Evolutionary conservation across 2,797 vertebrate species (phyloP).

Genomic region (Leuciscus waleckii): DNA sequence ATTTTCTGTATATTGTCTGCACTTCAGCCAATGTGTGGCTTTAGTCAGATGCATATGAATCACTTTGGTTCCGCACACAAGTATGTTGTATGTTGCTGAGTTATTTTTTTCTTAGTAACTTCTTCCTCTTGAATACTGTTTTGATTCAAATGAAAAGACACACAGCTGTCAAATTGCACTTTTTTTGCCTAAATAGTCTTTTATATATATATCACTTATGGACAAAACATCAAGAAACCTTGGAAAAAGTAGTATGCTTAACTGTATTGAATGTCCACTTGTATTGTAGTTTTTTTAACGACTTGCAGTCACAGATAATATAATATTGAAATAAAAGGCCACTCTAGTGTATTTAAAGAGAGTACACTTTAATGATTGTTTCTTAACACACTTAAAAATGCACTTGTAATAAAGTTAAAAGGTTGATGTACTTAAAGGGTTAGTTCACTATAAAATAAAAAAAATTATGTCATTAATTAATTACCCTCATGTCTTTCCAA

Average conservation of each 20-base stretch:
- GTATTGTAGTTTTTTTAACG: background rate
- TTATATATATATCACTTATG: background rate
- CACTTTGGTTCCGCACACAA: background rate
- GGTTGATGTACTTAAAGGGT: background rate
- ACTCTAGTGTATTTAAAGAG: background rate
- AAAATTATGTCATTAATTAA: background rate
- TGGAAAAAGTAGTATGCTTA: background rate
- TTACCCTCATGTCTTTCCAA: background rate
- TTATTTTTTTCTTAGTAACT: background rate
- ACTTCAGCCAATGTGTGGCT: background rate
- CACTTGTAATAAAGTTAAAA: background rate
- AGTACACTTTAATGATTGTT: background rate
- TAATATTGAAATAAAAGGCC: background rate
- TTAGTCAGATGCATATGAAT: background rate
- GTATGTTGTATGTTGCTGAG: background rate
- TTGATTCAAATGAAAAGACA: conserved; percentile 1
- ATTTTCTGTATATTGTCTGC: background rate
- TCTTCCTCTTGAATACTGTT: background rate
- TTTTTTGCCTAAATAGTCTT: background rate
- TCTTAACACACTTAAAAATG: background rate
- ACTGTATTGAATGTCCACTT: background rate
- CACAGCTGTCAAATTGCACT: background rate
- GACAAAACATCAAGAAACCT: background rate
- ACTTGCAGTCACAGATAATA: background rate
- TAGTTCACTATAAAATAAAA: background rate